A percentile compares a stretch with the other conserved stretches of the same genome.
These are phyloP conservation scores for Augiades crinisus DNA, from an alignment of 2,888 invertebrate species.

Conservation along the genomic window DNA sequence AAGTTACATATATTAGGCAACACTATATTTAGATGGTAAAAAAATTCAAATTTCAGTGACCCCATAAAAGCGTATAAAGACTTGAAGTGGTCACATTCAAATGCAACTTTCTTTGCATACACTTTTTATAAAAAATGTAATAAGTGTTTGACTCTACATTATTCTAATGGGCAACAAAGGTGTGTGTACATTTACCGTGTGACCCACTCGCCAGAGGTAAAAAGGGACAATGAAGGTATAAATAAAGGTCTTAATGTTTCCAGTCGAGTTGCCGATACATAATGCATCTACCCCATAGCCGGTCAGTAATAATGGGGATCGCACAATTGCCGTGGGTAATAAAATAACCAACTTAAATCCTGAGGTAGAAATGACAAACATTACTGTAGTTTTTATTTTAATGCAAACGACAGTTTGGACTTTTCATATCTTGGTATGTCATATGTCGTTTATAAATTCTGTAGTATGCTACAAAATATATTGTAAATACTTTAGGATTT, in stretches of 20 bases:
- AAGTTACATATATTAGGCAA: too few species aligned
- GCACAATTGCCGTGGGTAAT: slow-evolving; percentile 48
- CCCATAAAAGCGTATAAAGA: neutral
- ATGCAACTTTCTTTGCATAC: neutral
- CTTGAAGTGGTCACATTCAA: neutral
- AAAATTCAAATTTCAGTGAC: neutral
- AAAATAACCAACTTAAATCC: slow-evolving; percentile 54
- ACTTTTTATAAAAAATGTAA: neutral
- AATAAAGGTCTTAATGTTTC: slow-evolving; percentile 12
- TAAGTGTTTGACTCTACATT: neutral
- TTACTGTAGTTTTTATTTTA: too few species aligned
- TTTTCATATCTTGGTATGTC: too few species aligned
- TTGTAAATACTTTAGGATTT: too few species aligned
- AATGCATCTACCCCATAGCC: slow-evolving; percentile 30
- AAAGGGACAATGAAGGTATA: slow-evolving; percentile 8
- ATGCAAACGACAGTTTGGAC: too few species aligned
- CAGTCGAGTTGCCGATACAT: slow-evolving; percentile 7
- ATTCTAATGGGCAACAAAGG: neutral
- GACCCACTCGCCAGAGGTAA: slow-evolving; percentile 3
- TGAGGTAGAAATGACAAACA: slow-evolving; percentile 27
- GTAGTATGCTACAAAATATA: too few species aligned
- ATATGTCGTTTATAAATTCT: too few species aligned
- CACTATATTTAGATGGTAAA: too few species aligned
- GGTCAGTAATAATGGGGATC: slow-evolving; percentile 38
- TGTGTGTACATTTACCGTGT: slow-evolving; percentile 8